Evolutionary conservation across 2,113 vertebrate species (phyloP), one percentile per base, ranked within the genome.

Genomic region (Nothoprocta pentlandii): DNA sequence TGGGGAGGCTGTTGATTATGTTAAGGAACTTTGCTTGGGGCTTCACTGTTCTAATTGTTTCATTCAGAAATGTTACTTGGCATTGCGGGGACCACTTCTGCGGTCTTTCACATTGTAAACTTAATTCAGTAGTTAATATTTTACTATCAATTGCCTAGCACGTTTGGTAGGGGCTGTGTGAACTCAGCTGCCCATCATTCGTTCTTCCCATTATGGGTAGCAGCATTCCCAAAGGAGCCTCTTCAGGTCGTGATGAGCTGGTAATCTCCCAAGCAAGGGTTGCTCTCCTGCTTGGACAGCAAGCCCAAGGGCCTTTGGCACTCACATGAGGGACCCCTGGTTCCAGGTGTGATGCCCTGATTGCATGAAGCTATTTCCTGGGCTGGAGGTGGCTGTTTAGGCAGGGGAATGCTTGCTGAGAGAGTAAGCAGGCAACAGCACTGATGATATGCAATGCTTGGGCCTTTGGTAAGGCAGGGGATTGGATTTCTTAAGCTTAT

Each of bases 211-310:
- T 28, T n/a, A 42, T 46, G 39, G 16, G 10, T 78, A n/a, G 56
- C 26, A 42, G 78, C 30, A 59, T 54, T 14, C 47, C 25, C 30
- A 26, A 34, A 0, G 16, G 44, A 74, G 36, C 3, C 0, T 12
- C 21, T 54, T 47, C 41, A 63, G 80, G 26, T 54, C 46, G 32
- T 54, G 39, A 44, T 21, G 6, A 73, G 30, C 46, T 89, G 53
- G 19, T 68, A 34, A 19, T 20, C 16, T 34, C 16, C 42, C 36
- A n/a, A 49, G 61, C 41, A 30, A 16, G 26, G 44, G 26, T 51
- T 51, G 28, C 39, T 84, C n/a, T 44, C 42, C 17, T 39, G 30
- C 41, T 41, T 54, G 69, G 36, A 39, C 36, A 39, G 36, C 36
- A 8, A 39, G 36, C 36, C 36, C 36, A 39, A 39, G 36, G 36